A percentile compares a stretch with the other conserved stretches of the same genome.
Conservation (phyloP, 2,888 invertebrate genomes). For the Podotricha telesiphe region DNA sequence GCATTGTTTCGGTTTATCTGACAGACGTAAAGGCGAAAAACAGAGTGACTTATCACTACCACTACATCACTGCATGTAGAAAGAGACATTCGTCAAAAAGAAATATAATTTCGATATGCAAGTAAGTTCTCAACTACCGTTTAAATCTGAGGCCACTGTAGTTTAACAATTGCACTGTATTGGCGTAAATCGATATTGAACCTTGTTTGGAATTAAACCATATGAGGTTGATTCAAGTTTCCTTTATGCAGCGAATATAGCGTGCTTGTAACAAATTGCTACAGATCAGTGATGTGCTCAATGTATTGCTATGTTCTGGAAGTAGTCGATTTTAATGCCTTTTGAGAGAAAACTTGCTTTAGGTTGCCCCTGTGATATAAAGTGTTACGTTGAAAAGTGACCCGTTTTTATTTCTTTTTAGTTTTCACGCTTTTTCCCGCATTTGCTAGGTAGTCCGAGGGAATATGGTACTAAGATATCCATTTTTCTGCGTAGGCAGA, state of each 20-base stretch:
- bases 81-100: too few species aligned
- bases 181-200: slow-evolving; percentile 21
- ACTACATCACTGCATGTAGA: too few species aligned
- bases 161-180: slow-evolving; percentile 37
- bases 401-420: too few species aligned
- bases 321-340: not conserved
- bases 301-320: not conserved
- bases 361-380: too few species aligned
- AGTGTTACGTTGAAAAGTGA: too few species aligned
- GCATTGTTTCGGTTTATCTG: too few species aligned
- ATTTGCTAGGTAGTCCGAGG: too few species aligned
- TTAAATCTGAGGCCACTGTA: slow-evolving; percentile 42
- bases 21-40: too few species aligned
- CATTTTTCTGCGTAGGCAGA: too few species aligned
- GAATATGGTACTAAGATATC: too few species aligned
- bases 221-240: slow-evolving; percentile 22
- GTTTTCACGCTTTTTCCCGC: too few species aligned
- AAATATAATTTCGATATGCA: not conserved
- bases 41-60: too few species aligned
- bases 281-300: not conserved
- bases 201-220: slow-evolving; percentile 15
- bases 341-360: not conserved
- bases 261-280: slow-evolving; percentile 17
- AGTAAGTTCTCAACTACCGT: slow-evolving; percentile 38
- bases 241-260: slow-evolving; percentile 17